These are phyloP conservation scores for Prosapia bicincta DNA, from an alignment of 2,888 invertebrate genomes.

Conservation along the genomic window DNA sequence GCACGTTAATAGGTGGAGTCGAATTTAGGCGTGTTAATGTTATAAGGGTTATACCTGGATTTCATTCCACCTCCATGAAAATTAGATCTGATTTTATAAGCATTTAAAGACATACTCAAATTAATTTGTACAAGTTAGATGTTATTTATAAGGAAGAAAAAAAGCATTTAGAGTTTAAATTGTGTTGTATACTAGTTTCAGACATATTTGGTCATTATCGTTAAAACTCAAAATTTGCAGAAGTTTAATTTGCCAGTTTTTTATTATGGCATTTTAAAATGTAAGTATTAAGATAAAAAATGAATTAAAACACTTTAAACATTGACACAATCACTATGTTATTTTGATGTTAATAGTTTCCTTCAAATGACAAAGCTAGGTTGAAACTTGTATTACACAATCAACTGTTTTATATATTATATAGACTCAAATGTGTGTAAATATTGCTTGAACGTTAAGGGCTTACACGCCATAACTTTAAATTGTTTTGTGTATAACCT, in stretches of 20 bases:
- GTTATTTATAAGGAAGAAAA: not conserved
- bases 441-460: not conserved
- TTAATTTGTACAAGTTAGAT: not conserved
- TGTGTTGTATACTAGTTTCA: not conserved
- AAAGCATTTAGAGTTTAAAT: not conserved
- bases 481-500: not conserved
- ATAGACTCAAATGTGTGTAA: not conserved
- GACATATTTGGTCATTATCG: not conserved
- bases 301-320: no score
- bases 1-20: not conserved
- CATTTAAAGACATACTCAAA: conserved; percentile 2
- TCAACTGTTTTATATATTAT: not conserved
- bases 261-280: no score
- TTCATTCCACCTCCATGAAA: not conserved
- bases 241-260: no score
- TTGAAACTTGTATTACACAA: not conserved
- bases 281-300: no score
- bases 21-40: not conserved
- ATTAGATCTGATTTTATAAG: not conserved
- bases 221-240: no score
- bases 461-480: not conserved
- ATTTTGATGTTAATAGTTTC: not conserved
- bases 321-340: not conserved
- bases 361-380: not conserved
- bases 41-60: not conserved